phyloP scores from a whole-genome alignment of 2,113 vertebrate species.

The Sylvia atricapilla region DNA sequence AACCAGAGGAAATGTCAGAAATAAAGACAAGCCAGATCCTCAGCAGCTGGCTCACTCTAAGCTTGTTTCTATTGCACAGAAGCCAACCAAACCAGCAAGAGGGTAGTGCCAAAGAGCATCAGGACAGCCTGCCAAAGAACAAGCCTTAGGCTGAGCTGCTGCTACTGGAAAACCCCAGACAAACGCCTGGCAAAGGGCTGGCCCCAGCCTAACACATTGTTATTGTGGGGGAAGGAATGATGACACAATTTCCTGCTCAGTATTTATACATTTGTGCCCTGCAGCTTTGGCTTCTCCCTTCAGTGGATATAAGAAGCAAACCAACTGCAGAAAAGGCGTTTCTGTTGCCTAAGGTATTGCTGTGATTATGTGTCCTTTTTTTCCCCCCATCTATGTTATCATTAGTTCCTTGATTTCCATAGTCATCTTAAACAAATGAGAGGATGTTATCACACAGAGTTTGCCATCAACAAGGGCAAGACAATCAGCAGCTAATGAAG shows the following conservation, averaged over 20 bases:
- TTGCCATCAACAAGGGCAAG: not conserved
- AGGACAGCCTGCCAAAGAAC: slow-evolving; percentile 20
- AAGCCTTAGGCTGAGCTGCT: slow-evolving; percentile 29
- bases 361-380: not conserved
- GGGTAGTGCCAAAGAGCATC: slow-evolving; percentile 48
- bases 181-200: slow-evolving; percentile 27
- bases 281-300: slow-evolving; percentile 4
- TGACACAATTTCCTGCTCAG: slow-evolving; percentile 47
- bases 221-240: slow-evolving; percentile 28
- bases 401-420: not conserved
- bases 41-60: not conserved
- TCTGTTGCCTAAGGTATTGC: not conserved
- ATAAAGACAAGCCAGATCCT: slow-evolving; percentile 17
- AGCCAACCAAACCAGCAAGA: slow-evolving; percentile 32
- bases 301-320: not conserved
- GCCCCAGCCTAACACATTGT: slow-evolving; percentile 7
- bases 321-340: not conserved
- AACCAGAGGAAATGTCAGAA: slow-evolving; percentile 23
- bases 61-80: slow-evolving; percentile 41
- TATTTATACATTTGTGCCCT: slow-evolving; percentile 38
- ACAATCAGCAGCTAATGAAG: not conserved
- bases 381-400: not conserved
- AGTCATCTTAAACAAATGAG: not conserved
- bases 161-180: slow-evolving; percentile 60
- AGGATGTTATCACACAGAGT: not conserved